Percentiles rank a stretch among this genome's conserved stretches.
Conservation (phyloP, 2,113 vertebrate species). For the Bombycilla garrulus region DNA sequence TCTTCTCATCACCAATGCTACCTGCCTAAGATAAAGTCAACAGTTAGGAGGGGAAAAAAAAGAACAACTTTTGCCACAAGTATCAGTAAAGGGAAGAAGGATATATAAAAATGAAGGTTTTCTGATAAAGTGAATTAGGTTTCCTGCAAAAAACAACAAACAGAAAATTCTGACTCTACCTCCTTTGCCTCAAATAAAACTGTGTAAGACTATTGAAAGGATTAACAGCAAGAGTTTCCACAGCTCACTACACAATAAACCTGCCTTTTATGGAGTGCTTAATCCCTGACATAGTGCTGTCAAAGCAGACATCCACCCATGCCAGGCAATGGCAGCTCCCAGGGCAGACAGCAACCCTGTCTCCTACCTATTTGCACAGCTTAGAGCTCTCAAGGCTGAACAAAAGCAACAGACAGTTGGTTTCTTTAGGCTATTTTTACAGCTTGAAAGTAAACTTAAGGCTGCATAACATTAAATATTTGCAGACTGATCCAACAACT, state of each 20-base stretch:
- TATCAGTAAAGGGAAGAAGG: background rate
- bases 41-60: background rate
- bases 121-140: background rate
- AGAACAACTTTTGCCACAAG: background rate
- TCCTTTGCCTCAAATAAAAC: background rate
- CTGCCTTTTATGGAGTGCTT: background rate
- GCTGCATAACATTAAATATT: background rate
- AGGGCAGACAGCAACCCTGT: background rate
- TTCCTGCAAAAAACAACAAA: background rate
- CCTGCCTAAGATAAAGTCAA: background rate
- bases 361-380: conserved; percentile 26
- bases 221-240: background rate
- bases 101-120: background rate
- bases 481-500: background rate
- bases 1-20: background rate
- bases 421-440: background rate
- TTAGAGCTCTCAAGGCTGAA: background rate
- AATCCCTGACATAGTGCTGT: background rate
- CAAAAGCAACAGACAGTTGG: background rate
- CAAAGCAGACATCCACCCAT: background rate
- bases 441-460: conserved; percentile 15
- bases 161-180: background rate
- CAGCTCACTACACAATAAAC: background rate
- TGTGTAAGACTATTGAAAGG: background rate
- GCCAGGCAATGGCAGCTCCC: background rate